Evolutionary conservation across 2,797 vertebrate species (phyloP).

Genomic region (Bucorvus abyssinicus): DNA sequence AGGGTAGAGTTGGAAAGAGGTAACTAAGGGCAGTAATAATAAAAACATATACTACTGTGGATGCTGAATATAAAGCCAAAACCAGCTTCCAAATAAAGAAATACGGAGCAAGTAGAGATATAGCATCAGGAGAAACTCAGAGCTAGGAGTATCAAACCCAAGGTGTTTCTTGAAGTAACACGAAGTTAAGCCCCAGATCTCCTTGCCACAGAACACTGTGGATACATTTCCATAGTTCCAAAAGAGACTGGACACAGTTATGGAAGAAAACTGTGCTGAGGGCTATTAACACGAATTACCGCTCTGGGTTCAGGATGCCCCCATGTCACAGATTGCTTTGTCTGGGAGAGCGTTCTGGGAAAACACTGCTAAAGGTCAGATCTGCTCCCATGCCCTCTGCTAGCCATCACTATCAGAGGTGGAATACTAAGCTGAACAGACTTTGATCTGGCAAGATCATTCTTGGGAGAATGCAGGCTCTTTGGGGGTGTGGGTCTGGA

Average conservation of each 20-base stretch:
- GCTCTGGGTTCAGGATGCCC: background rate
- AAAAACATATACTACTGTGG: background rate
- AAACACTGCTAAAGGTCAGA: background rate
- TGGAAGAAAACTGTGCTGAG: background rate
- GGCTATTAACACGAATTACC: background rate
- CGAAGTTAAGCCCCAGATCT: background rate
- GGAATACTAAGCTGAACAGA: background rate
- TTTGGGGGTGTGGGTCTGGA: rapidly evolving
- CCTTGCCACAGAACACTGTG: background rate
- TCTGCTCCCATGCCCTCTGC: background rate
- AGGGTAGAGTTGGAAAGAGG: background rate
- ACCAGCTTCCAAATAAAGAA: background rate
- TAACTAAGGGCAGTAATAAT: background rate
- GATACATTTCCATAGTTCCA: background rate
- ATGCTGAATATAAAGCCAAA: background rate
- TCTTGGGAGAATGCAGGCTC: background rate
- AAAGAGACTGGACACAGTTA: background rate
- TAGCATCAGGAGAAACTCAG: background rate
- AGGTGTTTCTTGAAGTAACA: background rate
- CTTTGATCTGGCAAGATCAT: background rate
- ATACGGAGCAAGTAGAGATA: background rate
- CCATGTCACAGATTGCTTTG: background rate
- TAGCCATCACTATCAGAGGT: background rate
- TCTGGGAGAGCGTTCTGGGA: background rate
- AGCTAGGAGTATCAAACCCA: background rate